phyloP scores from a whole-genome alignment of 92 coral and sea anemone species.

The Palythoa heliodiscus region DNA sequence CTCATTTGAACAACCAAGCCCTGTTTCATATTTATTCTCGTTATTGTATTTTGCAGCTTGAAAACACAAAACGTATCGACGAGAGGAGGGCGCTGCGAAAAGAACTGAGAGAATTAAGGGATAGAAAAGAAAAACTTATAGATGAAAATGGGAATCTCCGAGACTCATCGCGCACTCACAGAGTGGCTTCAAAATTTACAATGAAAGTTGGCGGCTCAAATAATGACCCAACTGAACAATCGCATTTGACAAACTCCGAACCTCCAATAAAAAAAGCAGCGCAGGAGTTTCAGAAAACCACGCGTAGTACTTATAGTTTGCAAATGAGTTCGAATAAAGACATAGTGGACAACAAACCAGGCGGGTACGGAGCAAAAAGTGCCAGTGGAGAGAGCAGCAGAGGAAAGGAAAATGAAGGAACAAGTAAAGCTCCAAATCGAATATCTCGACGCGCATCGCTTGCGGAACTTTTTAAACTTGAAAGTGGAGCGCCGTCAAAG shows the following conservation, averaged over 20 bases:
- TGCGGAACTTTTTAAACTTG: slow-evolving; percentile 89
- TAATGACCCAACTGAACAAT: slow-evolving; percentile 42
- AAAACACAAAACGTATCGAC: slow-evolving; percentile 79
- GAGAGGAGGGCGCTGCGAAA: slow-evolving; percentile 93
- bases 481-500: slow-evolving; percentile 53
- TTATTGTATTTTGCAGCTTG: slow-evolving; percentile 70
- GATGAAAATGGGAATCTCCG: slow-evolving; percentile 71
- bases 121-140: slow-evolving; percentile 76
- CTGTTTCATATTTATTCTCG: no score
- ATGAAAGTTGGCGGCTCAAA: slow-evolving; percentile 57
- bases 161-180: slow-evolving; percentile 32
- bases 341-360: slow-evolving; percentile 67
- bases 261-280: slow-evolving; percentile 48
- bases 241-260: slow-evolving; percentile 42
- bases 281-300: slow-evolving; percentile 48
- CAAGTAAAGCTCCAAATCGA: slow-evolving; percentile 57
- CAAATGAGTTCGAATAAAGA: slow-evolving; percentile 66
- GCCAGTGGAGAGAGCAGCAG: slow-evolving; percentile 22
- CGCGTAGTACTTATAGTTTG: slow-evolving; percentile 78
- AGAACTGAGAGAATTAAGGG: slow-evolving; percentile 75
- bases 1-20: no score
- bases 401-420: slow-evolving; percentile 54
- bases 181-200: slow-evolving; percentile 53
- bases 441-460: slow-evolving; percentile 84
- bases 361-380: slow-evolving; percentile 54